Evolutionary conservation across 2,797 vertebrate genomes (phyloP), one percentile per base, ranked within the genome.

Genomic region (Onychomys leucogaster): DNA sequence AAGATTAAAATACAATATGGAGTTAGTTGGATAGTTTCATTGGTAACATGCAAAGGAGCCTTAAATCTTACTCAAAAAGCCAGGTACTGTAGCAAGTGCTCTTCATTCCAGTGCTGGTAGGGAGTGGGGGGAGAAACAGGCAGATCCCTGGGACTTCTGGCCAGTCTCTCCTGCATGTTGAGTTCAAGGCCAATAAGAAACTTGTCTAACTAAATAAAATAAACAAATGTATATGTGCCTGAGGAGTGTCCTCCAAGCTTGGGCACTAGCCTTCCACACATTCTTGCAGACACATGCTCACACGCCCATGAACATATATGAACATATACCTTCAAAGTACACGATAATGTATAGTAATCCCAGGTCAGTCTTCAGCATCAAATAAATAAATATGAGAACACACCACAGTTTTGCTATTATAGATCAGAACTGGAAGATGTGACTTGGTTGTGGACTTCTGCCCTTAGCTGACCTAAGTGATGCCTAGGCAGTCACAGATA

Each of bases 401-500:
- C 3, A 94, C 11, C 17, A 4, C 14, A 6, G 49, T n/a, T 90
- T 89, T 78, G n/a, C 86, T n/a, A n/a, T 23, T 65, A 32, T 17
- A 55, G 55, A 69, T 23, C 34, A 52, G 12, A 25, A 19, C 14
- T 91, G 65, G 46, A 84, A 87, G 67, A 12, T 57, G 14, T 34
- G 25, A 43, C 41, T 57, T 32, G n/a, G 23, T 6, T 86, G 1
- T 11, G 46, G 57, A 43, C 71, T 61, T 73, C 65, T 73, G 14
- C 46, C 52, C 65, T 3, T 3, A 13, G n/a, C 29, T 67, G 19
- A 21, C 8, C 59, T 52, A 9, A 23, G 41, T n/a, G 19, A 3
- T 67, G 49, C 4, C 19, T 0, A 9, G 77, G 29, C 8, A n/a
- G 41, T 88, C 1, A 0, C 32, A 14, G 32, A 6, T 41, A 4